Percentiles rank a stretch among this genome's conserved stretches.
phyloP scores from a whole-genome alignment of 2,888 invertebrate genomes.

The Tipula unca region DNA sequence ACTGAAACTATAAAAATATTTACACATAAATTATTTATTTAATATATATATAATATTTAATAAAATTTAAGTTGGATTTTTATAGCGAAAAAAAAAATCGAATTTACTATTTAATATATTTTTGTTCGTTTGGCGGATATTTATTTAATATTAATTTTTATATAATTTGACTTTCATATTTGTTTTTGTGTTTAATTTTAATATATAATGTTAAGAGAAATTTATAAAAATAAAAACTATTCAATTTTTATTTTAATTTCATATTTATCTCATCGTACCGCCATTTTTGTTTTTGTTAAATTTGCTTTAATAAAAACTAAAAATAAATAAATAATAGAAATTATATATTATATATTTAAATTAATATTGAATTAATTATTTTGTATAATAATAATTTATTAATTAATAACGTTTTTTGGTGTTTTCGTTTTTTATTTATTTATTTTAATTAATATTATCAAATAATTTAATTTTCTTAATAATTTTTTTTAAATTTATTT shows the following conservation, averaged over 20 bases:
- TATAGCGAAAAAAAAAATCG: not conserved
- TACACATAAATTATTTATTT: not conserved
- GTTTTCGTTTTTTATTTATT: conserved; percentile 8
- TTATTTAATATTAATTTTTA: not conserved
- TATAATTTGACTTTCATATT: not conserved
- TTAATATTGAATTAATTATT: not conserved
- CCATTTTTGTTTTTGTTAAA: not conserved
- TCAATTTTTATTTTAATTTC: not conserved
- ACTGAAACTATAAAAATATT: not conserved
- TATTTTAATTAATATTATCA: not conserved
- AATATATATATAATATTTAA: not conserved
- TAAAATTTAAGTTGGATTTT: not conserved
- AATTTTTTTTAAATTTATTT: not conserved
- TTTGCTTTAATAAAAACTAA: not conserved
- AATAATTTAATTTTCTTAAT: not conserved
- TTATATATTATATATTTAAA: not conserved
- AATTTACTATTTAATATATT: not conserved
- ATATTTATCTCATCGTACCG: not conserved
- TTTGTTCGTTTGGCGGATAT: not conserved
- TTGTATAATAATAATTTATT: not conserved
- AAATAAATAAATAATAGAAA: not conserved
- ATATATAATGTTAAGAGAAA: not conserved
- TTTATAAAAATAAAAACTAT: conserved; percentile 2
- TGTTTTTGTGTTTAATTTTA: not conserved
- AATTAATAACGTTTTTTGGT: conserved; percentile 14